Evolutionary conservation across 2,797 vertebrate genomes (phyloP).

Genomic region (Rhynchotus rufescens): DNA sequence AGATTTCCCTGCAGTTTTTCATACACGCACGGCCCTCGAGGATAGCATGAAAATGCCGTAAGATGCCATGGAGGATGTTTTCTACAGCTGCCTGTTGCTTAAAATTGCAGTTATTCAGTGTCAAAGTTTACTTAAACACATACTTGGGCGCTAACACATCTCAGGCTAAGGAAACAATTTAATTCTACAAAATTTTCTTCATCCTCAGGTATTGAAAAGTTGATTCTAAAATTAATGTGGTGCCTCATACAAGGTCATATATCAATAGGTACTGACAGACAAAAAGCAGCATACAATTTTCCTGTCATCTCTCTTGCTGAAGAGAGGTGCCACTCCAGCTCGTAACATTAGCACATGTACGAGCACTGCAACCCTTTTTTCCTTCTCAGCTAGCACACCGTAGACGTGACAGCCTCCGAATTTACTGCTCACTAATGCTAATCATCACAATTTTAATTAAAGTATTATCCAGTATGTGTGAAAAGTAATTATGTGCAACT

Average conservation of each 20-base stretch:
- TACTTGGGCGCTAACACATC: not conserved
- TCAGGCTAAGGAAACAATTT: not conserved
- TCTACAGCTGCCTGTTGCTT: not conserved
- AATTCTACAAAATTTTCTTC: not conserved
- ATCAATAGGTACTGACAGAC: not conserved
- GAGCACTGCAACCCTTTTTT: not conserved
- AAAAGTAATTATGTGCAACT: slow-evolving; percentile 80
- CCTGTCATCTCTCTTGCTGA: not conserved
- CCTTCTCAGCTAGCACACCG: slow-evolving; percentile 53
- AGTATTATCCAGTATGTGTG: slow-evolving; percentile 78
- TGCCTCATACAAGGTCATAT: not conserved
- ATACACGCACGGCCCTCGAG: not conserved
- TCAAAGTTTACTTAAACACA: not conserved
- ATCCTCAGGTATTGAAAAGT: not conserved
- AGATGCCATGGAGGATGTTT: not conserved
- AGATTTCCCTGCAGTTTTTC: not conserved
- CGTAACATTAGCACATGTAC: not conserved
- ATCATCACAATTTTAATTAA: slow-evolving; percentile 82
- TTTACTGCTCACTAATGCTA: slow-evolving; percentile 82
- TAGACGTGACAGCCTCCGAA: slow-evolving; percentile 71
- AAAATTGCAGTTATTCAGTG: not conserved
- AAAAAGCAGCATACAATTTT: not conserved
- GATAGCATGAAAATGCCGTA: not conserved
- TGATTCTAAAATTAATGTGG: not conserved
- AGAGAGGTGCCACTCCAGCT: not conserved